Conservation (phyloP, 2,113 vertebrate genomes). For the Heloderma charlesbogerti region DNA sequence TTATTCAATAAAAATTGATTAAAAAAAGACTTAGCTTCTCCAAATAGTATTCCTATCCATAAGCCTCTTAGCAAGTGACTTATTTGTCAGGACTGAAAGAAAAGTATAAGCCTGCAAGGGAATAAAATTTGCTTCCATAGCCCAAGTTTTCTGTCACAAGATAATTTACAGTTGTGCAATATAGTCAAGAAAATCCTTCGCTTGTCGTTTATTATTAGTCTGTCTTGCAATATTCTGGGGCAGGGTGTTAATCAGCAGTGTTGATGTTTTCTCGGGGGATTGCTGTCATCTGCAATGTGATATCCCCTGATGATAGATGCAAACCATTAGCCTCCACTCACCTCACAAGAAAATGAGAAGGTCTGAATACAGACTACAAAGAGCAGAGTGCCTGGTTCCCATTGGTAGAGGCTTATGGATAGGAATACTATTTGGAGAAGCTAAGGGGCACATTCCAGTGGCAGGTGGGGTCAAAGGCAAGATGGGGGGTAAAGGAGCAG, state of each 20-base stretch:
- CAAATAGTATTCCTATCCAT: not conserved
- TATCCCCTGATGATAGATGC: not conserved
- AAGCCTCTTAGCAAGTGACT: not conserved
- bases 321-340: not conserved
- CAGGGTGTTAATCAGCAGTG: not conserved
- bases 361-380: not conserved
- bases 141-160: no score
- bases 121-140: not conserved
- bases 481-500: no score
- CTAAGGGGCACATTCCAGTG: no score
- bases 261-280: not conserved
- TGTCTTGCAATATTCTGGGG: not conserved
- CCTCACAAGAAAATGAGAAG: not conserved
- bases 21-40: no score
- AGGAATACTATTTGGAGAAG: not conserved
- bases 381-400: no score
- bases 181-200: not conserved
- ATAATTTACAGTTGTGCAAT: not conserved
- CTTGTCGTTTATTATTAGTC: not conserved
- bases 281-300: not conserved
- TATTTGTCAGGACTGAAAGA: not conserved
- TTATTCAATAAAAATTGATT: no score
- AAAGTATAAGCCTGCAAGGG: not conserved
- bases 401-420: not conserved
- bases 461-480: no score